phyloP scores from a whole-genome alignment of 2,113 vertebrate genomes.

The Mus musculus region GRCm39 chr6:125206501-125207000 shows the following conservation, averaged over 20 bases:
- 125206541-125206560: neutral
- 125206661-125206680: neutral
- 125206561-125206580: neutral
- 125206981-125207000: neutral
- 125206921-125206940: neutral
- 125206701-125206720: neutral
- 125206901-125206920: neutral
- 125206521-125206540: neutral
- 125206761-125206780: neutral
- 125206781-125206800: neutral
- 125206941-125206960: neutral
- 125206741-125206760: neutral
- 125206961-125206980: neutral
- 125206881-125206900: neutral
- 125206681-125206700: constrained; percentile 30
- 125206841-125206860: too few species aligned
- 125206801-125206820: neutral
- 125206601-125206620: neutral
- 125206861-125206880: too few species aligned
- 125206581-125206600: neutral
- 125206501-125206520: neutral
- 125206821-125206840: too few species aligned
- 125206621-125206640: neutral
- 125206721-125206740: neutral
- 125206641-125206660: neutral